Conservation (phyloP, 2,113 vertebrate genomes). For the Gambusia affinis region DNA sequence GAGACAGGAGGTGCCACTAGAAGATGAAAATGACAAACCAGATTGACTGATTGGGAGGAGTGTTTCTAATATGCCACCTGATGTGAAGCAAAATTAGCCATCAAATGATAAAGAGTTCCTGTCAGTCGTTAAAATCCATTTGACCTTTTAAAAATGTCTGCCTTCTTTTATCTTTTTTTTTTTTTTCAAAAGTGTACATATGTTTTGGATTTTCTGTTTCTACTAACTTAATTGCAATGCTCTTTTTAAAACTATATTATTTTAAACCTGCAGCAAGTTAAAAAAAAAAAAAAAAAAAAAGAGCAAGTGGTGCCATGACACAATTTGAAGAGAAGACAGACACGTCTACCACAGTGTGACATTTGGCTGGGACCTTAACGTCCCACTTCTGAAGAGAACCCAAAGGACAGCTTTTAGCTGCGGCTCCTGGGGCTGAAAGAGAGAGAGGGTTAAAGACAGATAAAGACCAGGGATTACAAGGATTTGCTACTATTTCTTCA, state of each 20-base stretch:
- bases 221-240: slow-evolving; percentile 59
- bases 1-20: slow-evolving; percentile 40
- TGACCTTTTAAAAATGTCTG: slow-evolving; percentile 62
- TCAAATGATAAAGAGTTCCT: slow-evolving; percentile 57
- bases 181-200: slow-evolving; percentile 48
- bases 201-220: slow-evolving; percentile 66
- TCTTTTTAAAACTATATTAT: slow-evolving; percentile 34
- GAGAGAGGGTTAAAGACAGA: slow-evolving; percentile 49
- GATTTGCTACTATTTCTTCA: slow-evolving; percentile 50
- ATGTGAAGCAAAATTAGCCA: slow-evolving; percentile 63
- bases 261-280: slow-evolving; percentile 31
- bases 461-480: slow-evolving; percentile 49
- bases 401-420: slow-evolving; percentile 64
- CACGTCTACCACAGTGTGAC: slow-evolving; percentile 63
- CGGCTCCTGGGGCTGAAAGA: slow-evolving; percentile 55
- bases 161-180: slow-evolving; percentile 58
- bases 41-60: slow-evolving; percentile 55
- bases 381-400: slow-evolving; percentile 59
- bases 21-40: slow-evolving; percentile 54
- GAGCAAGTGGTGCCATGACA: slow-evolving; percentile 28
- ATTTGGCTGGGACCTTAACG: slow-evolving; percentile 60
- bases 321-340: slow-evolving; percentile 62
- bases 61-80: slow-evolving; percentile 64
- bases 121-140: slow-evolving; percentile 50
- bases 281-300: slow-evolving; percentile 4